Percentiles rank a stretch among this genome's conserved stretches.
These are phyloP conservation scores for Talpa occidentalis DNA, from an alignment of 2,113 vertebrate genomes.

Conservation along the genomic window DNA sequence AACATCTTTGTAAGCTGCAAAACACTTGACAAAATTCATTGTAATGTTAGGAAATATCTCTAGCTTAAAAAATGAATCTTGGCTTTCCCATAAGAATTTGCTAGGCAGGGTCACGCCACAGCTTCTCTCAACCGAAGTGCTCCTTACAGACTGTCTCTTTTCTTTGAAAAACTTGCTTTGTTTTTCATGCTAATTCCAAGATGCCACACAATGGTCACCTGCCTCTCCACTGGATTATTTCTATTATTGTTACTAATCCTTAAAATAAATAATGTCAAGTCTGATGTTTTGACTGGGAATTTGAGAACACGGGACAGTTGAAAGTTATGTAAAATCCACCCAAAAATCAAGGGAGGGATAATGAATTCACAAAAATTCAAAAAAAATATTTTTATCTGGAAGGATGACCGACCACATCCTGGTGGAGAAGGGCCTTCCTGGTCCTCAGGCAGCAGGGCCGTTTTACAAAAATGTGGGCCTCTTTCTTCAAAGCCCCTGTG, in stretches of 20 bases:
- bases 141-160: neutral
- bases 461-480: neutral
- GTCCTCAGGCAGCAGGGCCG: neutral
- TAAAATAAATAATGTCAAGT: slow-evolving; percentile 50
- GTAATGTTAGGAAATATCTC: neutral
- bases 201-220: neutral
- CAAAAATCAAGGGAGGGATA: neutral
- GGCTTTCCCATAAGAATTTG: neutral
- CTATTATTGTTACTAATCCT: neutral
- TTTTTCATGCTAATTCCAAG: slow-evolving; percentile 38
- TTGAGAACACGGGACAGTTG: slow-evolving; percentile 13
- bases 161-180: neutral
- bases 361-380: slow-evolving; percentile 58
- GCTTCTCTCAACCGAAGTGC: neutral
- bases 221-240: neutral
- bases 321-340: slow-evolving; percentile 29
- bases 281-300: slow-evolving; percentile 17
- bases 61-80: neutral
- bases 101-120: neutral
- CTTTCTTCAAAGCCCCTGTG: slow-evolving; percentile 20
- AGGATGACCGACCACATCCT: slow-evolving; percentile 42
- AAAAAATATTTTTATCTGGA: slow-evolving; percentile 52
- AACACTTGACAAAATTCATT: neutral
- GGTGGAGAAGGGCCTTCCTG: slow-evolving; percentile 17
- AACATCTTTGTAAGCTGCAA: neutral